phyloP scores from a whole-genome alignment of 2,797 vertebrate species.

The Megalops cyprinoides region DNA sequence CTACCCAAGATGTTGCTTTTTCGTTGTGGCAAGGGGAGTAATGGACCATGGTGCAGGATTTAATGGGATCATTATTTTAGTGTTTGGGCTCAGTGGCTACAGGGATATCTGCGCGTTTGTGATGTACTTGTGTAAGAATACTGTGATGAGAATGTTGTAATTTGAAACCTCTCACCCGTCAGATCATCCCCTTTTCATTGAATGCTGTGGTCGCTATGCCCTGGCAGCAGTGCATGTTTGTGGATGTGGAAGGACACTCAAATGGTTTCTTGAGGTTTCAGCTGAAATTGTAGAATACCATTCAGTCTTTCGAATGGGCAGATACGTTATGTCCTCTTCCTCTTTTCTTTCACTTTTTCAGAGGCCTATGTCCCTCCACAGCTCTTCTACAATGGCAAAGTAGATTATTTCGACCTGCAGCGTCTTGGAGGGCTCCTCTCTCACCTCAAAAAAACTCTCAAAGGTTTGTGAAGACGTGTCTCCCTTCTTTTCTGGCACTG shows the following conservation, averaged over 20 bases:
- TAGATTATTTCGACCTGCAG: constrained; percentile 98
- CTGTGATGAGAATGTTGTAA: background rate
- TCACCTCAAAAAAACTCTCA: constrained; percentile 95
- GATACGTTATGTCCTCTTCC: too few species aligned
- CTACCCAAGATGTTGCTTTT: background rate
- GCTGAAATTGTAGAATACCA: too few species aligned
- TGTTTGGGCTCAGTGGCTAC: background rate
- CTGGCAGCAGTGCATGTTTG: background rate
- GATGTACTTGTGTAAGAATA: background rate
- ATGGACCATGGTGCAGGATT: background rate
- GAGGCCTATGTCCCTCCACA: constrained; percentile 93
- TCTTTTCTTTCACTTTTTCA: constrained; percentile 51
- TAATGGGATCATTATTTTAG: background rate
- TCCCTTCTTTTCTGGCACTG: background rate
- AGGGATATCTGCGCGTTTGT: background rate
- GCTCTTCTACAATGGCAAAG: constrained; percentile 97
- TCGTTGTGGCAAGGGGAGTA: background rate
- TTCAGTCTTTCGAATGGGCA: too few species aligned
- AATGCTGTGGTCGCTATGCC: background rate
- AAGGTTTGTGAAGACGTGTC: constrained; percentile 73
- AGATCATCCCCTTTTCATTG: too few species aligned
- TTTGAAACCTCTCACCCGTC: background rate
- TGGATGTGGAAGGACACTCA: background rate
- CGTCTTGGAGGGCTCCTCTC: constrained; percentile 93
- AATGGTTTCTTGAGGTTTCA: background rate